A percentile compares a stretch with the other conserved stretches of the same genome.
Conservation (phyloP, 2,797 vertebrate genomes). For the Clarias pachynema region DNA sequence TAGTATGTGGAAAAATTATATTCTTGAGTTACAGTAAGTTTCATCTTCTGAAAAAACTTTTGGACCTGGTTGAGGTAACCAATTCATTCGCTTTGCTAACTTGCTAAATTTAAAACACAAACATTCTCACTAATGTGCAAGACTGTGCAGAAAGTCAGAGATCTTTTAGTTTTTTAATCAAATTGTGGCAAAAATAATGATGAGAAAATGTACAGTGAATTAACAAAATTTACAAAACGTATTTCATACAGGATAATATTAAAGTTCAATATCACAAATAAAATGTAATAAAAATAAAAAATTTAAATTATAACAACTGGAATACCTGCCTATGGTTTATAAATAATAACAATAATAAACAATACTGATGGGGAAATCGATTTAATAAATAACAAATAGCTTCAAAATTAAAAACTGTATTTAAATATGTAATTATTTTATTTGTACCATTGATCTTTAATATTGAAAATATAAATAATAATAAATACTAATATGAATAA, state of each 20-base stretch:
- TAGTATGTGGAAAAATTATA: conserved; percentile 68
- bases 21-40: conserved; percentile 56
- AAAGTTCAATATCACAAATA: not conserved
- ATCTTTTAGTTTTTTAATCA: not conserved
- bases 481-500: too few species aligned
- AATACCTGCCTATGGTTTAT: not conserved
- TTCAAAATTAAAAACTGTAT: not conserved
- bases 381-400: not conserved
- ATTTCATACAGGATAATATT: not conserved
- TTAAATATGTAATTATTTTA: not conserved
- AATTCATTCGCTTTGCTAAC: not conserved
- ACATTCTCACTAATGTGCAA: not conserved
- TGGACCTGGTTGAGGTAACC: conserved; percentile 29
- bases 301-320: too few species aligned
- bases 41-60: conserved; percentile 59
- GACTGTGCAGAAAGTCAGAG: not conserved
- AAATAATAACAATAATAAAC: not conserved
- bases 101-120: not conserved
- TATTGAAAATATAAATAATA: not conserved
- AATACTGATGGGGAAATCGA: not conserved
- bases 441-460: not conserved
- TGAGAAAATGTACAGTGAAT: not conserved
- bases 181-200: not conserved
- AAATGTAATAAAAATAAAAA: too few species aligned
- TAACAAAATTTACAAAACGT: not conserved